Percentiles rank a stretch among this genome's conserved stretches.
phyloP scores from a whole-genome alignment of 2,888 invertebrate species.

The Rhaphigaster nebulosa region DNA sequence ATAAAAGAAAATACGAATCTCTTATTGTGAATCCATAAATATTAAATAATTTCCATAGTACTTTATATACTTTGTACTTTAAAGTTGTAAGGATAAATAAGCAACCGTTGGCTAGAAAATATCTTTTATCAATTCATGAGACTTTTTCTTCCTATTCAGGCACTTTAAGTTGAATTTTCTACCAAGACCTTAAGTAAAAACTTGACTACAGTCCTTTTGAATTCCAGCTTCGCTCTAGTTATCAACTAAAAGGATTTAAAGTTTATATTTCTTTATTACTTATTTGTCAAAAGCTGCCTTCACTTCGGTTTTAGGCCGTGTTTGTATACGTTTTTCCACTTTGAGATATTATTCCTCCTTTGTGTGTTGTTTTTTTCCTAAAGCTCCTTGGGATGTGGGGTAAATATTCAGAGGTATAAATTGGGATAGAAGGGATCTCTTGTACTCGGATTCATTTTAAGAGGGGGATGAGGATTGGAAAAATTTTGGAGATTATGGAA shows the following conservation, averaged over 20 bases:
- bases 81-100: not conserved
- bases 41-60: not conserved
- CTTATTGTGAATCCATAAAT: not conserved
- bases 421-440: too few species aligned
- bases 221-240: not conserved
- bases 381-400: too few species aligned
- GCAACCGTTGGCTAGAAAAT: not conserved
- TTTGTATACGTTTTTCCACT: too few species aligned
- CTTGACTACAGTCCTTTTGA: constrained; percentile 7
- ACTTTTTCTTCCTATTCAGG: not conserved
- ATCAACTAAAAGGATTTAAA: constrained; percentile 11
- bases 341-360: too few species aligned
- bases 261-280: not conserved
- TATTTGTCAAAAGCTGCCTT: not conserved
- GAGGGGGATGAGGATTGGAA: too few species aligned
- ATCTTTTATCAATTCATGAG: constrained; percentile 26
- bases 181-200: not conserved
- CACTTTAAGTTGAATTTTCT: not conserved
- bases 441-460: too few species aligned
- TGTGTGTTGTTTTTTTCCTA: too few species aligned
- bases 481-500: too few species aligned
- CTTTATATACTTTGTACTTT: not conserved
- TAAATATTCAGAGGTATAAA: too few species aligned
- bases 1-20: not conserved
- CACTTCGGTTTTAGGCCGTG: not conserved